Evolutionary conservation across 2,113 vertebrate species (phyloP), one percentile per base, ranked within the genome.

Genomic region (Felis catus): DNA sequence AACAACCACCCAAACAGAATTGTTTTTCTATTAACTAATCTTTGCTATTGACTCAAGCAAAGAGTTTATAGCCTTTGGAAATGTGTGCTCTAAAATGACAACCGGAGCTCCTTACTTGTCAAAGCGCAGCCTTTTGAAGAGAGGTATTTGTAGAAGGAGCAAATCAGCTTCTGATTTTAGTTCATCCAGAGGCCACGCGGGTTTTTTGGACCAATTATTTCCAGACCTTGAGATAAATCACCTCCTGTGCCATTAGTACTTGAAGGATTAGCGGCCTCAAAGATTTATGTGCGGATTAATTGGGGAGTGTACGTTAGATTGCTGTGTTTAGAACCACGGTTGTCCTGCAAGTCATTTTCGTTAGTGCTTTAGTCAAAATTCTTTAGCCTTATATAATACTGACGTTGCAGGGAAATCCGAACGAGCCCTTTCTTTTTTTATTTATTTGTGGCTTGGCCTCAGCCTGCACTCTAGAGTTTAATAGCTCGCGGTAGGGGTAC

Each of bases 291-390:
- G 98, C 92, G 98, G 99, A 99, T 99, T 99, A 99, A 98, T 98
- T 98, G 98, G 96, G 98, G 98, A 98, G 98, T 98, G 97, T 98
- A 95, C 93, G 86, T 98, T 98, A 98, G 98, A 98, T 94, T 0
- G 55, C 97, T 84, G 98, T 98, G 99, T 99, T 99, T 99, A 99
- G 98, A 99, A 98, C 98, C 78, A 82, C 98, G 97, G 99, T 99
- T 99, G 98, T 99, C 98, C 99, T 98, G 98, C 97, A 98, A 98
- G 98, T 99, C 98, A 90, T 99, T 99, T 99, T 99, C 99, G 99
- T 99, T 99, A 99, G 98, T 98, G 98, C 99, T 99, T 99, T 99
- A 98, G 99, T 99, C 98, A 98, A 97, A 99, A 99, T 99, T 99
- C 63, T 97, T 92, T 96, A 95, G 94, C 98, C 98, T 99, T 99